Evolutionary conservation across 2,797 vertebrate species (phyloP).

Genomic region (Philypnodon macrostomus): DNA sequence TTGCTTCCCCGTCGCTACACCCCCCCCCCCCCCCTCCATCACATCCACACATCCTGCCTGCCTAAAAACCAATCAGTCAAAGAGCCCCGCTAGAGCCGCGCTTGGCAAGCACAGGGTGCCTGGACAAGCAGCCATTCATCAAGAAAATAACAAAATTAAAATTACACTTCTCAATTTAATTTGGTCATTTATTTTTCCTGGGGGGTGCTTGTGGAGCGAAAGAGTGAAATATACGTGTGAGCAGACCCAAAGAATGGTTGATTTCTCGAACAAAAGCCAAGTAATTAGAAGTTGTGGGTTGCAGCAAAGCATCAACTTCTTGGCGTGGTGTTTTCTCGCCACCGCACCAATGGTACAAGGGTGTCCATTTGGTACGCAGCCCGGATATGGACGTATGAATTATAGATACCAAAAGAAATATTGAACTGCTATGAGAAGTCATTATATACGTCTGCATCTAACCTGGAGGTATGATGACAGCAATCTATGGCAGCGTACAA

Average conservation of each 20-base stretch:
- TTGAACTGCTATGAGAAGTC: constrained; percentile 66
- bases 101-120: constrained; percentile 60
- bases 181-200: constrained; percentile 76
- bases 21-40: constrained; percentile 29
- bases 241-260: constrained; percentile 25
- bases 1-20: constrained; percentile 13
- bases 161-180: constrained; percentile 79
- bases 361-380: constrained; percentile 61
- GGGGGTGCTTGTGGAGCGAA: constrained; percentile 36
- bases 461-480: constrained; percentile 59
- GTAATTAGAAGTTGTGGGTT: constrained; percentile 67
- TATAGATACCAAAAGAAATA: constrained; percentile 72
- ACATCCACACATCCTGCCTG: constrained; percentile 48
- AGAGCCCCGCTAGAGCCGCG: constrained; percentile 65
- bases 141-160: constrained; percentile 81
- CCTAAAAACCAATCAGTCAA: constrained; percentile 78
- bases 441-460: constrained; percentile 70
- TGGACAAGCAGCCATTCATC: constrained; percentile 74
- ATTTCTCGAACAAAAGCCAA: constrained; percentile 53
- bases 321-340: constrained; percentile 31
- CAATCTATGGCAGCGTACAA: constrained; percentile 53
- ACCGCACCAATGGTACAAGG: constrained; percentile 37
- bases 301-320: constrained; percentile 45
- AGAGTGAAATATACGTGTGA: constrained; percentile 19
- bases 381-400: constrained; percentile 71